Percentiles rank a stretch among this genome's conserved stretches.
Evolutionary conservation across 1,140 invertebrate species (phyloP).

Genomic region (Drosophila santomea): DNA sequence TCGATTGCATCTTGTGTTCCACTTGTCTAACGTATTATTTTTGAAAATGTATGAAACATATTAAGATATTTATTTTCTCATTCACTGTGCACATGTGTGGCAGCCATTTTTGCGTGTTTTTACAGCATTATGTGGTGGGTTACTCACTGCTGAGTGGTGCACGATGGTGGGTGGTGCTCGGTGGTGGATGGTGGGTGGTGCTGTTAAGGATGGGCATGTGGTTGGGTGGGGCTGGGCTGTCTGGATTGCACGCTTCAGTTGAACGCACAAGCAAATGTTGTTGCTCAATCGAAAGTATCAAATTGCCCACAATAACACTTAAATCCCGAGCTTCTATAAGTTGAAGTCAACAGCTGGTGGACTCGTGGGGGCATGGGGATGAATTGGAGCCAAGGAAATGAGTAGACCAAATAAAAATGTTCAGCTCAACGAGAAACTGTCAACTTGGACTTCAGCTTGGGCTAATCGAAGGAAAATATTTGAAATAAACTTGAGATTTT

Average conservation of each 20-base stretch:
- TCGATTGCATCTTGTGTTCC: no score
- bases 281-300: slow-evolving; percentile 84
- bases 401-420: slow-evolving; percentile 74
- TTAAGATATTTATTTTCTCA: neutral
- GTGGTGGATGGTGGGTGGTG: slow-evolving; percentile 16
- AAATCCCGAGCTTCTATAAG: slow-evolving; percentile 69
- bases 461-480: slow-evolving; percentile 49
- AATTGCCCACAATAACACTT: slow-evolving; percentile 84
- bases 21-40: neutral
- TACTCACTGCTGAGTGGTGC: neutral
- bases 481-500: slow-evolving; percentile 30
- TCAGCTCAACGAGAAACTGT: slow-evolving; percentile 44
- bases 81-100: slow-evolving; percentile 42
- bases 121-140: slow-evolving; percentile 50
- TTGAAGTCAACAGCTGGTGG: slow-evolving; percentile 56
- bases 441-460: slow-evolving; percentile 26
- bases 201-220: slow-evolving; percentile 17
- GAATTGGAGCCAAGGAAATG: slow-evolving; percentile 48
- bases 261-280: slow-evolving; percentile 83
- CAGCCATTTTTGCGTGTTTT: slow-evolving; percentile 75
- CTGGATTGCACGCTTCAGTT: slow-evolving; percentile 71
- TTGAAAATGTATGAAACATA: neutral
- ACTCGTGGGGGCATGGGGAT: neutral
- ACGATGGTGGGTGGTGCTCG: neutral
- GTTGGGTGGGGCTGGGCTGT: slow-evolving; percentile 29